These are phyloP conservation scores for Falco peregrinus DNA, from an alignment of 2,797 vertebrate genomes.

Conservation along the genomic window DNA sequence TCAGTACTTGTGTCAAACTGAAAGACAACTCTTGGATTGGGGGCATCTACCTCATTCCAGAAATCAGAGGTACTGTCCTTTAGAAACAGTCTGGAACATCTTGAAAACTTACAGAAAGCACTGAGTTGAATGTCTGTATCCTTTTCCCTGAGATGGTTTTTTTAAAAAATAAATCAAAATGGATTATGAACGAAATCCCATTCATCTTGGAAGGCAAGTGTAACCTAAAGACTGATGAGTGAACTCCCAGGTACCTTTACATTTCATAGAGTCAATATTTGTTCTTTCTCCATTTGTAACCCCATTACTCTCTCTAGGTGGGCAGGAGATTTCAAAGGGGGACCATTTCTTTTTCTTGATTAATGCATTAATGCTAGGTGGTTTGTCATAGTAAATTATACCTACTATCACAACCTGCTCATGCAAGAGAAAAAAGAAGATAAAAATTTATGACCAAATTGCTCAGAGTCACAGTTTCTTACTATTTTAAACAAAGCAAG, in stretches of 20 bases:
- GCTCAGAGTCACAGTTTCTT: not conserved
- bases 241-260: constrained; percentile 56
- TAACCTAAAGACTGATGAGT: constrained; percentile 37
- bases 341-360: constrained; percentile 43
- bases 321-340: constrained; percentile 41
- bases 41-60: not conserved
- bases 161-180: not conserved
- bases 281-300: constrained; percentile 55
- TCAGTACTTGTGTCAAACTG: not conserved
- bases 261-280: constrained; percentile 69
- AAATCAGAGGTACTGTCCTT: not conserved
- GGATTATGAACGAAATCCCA: constrained; percentile 8
- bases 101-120: not conserved
- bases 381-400: constrained; percentile 36
- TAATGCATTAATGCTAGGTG: constrained; percentile 22
- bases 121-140: not conserved
- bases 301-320: constrained; percentile 50
- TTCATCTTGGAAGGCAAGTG: constrained; percentile 26
- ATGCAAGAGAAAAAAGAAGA: not conserved
- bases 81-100: not conserved
- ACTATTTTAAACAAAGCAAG: not conserved
- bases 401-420: not conserved
- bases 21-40: not conserved
- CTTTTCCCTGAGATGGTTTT: not conserved
- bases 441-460: constrained; percentile 10